Percentiles rank a stretch among this genome's conserved stretches.
Conservation (phyloP, 2,113 vertebrate genomes). For the human (Homo sapiens) region GRCh38 chr3:69884501-69885000, state of each 20-base stretch:
- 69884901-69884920: not conserved
- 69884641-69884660: not conserved
- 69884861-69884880: not conserved
- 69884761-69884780: not conserved
- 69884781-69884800: not conserved
- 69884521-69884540: fast-evolving
- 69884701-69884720: not conserved
- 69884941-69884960: not conserved
- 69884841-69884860: not conserved
- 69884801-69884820: not conserved
- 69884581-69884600: not conserved
- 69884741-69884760: not conserved
- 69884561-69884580: not conserved
- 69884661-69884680: not conserved
- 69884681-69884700: not conserved
- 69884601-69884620: not conserved
- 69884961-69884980: not conserved
- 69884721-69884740: not conserved
- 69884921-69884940: not conserved
- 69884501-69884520: not conserved
- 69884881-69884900: not conserved
- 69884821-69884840: not conserved
- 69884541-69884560: not conserved
- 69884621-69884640: not conserved
- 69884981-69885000: not conserved